Conservation (phyloP, 2,797 vertebrate genomes). For the Helarctos malayanus region DNA sequence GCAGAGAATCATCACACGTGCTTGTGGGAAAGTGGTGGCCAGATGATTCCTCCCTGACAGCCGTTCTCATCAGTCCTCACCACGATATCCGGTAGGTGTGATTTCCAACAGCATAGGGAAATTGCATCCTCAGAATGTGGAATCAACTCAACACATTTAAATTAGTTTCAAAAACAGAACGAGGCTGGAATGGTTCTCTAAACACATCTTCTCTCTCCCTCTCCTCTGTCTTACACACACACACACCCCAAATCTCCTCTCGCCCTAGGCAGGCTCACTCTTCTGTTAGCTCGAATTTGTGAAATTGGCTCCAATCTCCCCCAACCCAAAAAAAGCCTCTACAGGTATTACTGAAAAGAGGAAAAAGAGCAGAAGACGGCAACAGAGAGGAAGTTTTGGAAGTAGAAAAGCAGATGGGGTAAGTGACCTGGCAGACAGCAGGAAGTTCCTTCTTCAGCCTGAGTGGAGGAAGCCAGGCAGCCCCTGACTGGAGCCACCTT, state of each 20-base stretch:
- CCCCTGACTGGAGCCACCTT: background rate
- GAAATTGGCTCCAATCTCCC: background rate
- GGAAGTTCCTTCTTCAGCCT: background rate
- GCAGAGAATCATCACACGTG: background rate
- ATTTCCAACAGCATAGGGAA: background rate
- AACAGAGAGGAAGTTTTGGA: background rate
- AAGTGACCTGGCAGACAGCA: fast-evolving
- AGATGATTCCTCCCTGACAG: background rate
- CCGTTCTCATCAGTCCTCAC: background rate
- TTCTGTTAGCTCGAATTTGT: background rate
- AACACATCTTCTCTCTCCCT: background rate
- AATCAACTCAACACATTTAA: background rate
- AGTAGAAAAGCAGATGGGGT: background rate
- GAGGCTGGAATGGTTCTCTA: background rate
- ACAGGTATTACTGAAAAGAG: background rate
- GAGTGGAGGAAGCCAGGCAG: background rate
- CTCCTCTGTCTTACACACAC: too few species aligned
- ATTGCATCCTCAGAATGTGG: fast-evolving
- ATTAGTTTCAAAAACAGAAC: background rate
- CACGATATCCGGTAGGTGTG: background rate
- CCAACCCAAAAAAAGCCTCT: background rate
- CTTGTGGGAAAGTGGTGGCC: fast-evolving
- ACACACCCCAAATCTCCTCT: background rate
- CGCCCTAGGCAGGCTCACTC: background rate
- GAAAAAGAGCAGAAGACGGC: background rate